A percentile compares a stretch with the other conserved stretches of the same genome.
phyloP scores from a whole-genome alignment of 2,888 invertebrate genomes.

The Leptopilina drosophilae region DNA sequence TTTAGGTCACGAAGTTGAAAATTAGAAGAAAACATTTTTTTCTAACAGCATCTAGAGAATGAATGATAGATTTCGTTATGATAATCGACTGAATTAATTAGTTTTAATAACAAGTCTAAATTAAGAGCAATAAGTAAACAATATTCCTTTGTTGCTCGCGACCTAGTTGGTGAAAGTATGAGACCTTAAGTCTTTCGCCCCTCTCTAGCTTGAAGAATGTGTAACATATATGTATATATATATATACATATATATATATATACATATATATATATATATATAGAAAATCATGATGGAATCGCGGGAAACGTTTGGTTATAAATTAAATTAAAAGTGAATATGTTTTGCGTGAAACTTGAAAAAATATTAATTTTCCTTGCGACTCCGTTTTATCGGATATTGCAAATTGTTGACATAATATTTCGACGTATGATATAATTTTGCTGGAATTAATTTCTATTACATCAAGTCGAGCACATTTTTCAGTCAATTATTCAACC shows the following conservation, averaged over 20 bases:
- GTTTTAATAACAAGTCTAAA: neutral
- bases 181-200: neutral
- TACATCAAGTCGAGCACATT: constrained; percentile 4
- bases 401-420: neutral
- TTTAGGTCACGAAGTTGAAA: too few species aligned
- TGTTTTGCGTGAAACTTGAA: neutral
- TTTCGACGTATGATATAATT: neutral
- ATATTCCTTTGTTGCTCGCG: constrained; percentile 13
- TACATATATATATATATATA: neutral
- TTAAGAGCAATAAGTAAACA: neutral
- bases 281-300: neutral
- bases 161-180: constrained; percentile 24
- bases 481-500: neutral
- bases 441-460: neutral
- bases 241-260: neutral
- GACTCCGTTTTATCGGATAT: too few species aligned
- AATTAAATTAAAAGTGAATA: too few species aligned
- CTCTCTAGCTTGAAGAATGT: neutral
- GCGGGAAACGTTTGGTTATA: neutral
- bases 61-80: too few species aligned
- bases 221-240: constrained; percentile 8
- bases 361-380: neutral
- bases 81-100: too few species aligned
- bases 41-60: too few species aligned
- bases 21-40: neutral